Base-by-base conservation (phyloP, 2,888 invertebrate species). In the Cotesia congregata region DNA sequence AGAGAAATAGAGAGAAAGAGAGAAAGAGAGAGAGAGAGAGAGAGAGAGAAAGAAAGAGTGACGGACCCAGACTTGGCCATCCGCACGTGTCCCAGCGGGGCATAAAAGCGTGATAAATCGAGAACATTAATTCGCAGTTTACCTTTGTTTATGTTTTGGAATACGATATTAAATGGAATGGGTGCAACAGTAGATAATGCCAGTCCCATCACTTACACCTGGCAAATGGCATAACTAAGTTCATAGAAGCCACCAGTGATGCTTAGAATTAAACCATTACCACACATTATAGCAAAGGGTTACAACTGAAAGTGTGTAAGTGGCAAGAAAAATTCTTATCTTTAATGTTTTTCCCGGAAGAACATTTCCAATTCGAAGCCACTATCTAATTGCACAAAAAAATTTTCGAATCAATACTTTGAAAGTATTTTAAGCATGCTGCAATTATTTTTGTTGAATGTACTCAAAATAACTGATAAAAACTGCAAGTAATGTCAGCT, bases 91-190 rank as follows among this genome's bases (percentile, higher is more conserved):
- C 85, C 86, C 85, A 78, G 78, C 83, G 82, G 84, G 83, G 84
- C 85, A 88, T 88, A 89, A 89, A 89, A 88, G 88, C 88, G 88
- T 89, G 88, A 89, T 88, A 88, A 89, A 89, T 89, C 84, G 88
- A 85, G 84, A 85, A 86, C 89, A 89, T 89, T 89, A 89, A 89
- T 89, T 88, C 87, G 89, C 86, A 88, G 89, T 89, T 89, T 88
- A 88, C 88, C 88, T 87, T 89, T 89, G 89, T 89, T 89, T 89
- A 88, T 85, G 86, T 86, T 87, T 85, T 86, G 86, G 88, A 89
- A 88, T 88, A 88, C 89, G 88, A 88, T 89, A 88, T 89, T 88
- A 88, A 89, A 89, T 88, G 88, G 88, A 88, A 89, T 86, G 88
- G 85, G 84, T 83, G 85, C 85, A 88, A 81, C 88, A 89, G 88